Conservation (phyloP, 2,888 invertebrate species). For the Drosophila austrosaltans region DNA sequence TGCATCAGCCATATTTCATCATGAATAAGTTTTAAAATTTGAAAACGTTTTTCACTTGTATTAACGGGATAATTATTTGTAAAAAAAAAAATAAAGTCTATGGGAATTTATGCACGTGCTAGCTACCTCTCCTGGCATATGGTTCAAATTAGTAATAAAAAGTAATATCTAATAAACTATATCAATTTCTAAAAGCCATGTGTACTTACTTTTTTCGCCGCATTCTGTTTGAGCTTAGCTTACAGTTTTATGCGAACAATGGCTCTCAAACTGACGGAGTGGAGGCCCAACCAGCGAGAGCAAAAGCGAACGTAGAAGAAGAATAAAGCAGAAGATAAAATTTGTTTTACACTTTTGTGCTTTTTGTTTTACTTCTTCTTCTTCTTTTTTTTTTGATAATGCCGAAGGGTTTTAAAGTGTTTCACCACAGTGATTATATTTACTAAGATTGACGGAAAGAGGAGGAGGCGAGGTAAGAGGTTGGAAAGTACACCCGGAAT, state of each 20-base stretch:
- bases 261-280: constrained; percentile 4
- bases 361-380: background rate
- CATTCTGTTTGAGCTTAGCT: constrained; percentile 51
- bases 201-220: constrained; percentile 79
- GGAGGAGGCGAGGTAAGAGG: background rate
- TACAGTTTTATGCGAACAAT: constrained; percentile 46
- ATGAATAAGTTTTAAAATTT: background rate
- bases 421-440: constrained; percentile 27
- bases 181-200: background rate
- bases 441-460: background rate
- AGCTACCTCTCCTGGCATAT: too few relatives aligned
- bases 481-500: constrained; percentile 26
- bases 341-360: background rate
- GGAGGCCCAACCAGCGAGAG: constrained; percentile 32
- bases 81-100: too few relatives aligned
- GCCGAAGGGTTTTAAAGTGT: constrained; percentile 17
- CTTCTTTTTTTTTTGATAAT: constrained; percentile 11
- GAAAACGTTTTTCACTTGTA: too few relatives aligned
- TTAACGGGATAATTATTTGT: too few relatives aligned
- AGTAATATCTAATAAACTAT: background rate
- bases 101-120: too few relatives aligned
- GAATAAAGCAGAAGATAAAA: background rate
- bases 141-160: background rate
- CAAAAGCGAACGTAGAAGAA: constrained; percentile 5
- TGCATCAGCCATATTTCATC: constrained; percentile 49